Evolutionary conservation across 2,888 invertebrate species (phyloP).

Genomic region (Erynnis tages): DNA sequence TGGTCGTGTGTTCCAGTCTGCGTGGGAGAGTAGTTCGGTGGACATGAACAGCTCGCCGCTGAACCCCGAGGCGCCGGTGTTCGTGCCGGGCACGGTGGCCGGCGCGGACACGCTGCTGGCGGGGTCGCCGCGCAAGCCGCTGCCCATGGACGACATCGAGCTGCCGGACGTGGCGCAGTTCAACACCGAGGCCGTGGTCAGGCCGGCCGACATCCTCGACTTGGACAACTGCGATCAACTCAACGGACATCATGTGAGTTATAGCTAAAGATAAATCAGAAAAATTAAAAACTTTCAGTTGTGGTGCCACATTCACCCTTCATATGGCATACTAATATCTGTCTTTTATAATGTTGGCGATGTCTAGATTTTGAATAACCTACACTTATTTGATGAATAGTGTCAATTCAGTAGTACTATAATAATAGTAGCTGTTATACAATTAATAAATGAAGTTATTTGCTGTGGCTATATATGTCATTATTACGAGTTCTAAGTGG

Average conservation of each 20-base stretch:
- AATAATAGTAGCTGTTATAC: no score
- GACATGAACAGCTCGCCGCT: constrained; percentile 89
- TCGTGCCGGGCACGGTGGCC: constrained; percentile 84
- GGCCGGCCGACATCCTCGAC: constrained; percentile 82
- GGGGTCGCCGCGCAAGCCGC: constrained; percentile 87
- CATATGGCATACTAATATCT: no score
- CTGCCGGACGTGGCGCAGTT: constrained; percentile 84
- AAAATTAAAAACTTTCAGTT: no score
- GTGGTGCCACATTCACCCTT: no score
- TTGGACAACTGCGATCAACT: constrained; percentile 78
- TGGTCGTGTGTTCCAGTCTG: constrained; percentile 58
- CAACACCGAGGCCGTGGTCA: constrained; percentile 82
- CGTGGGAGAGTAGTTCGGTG: constrained; percentile 75
- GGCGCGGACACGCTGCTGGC: constrained; percentile 81
- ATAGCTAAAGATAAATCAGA: not conserved
- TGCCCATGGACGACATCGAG: constrained; percentile 83
- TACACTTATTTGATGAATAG: no score
- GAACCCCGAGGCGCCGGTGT: constrained; percentile 93
- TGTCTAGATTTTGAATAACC: no score
- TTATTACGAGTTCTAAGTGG: no score
- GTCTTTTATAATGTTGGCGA: no score
- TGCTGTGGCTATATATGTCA: no score
- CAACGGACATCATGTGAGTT: constrained; percentile 80
- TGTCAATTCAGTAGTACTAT: no score
- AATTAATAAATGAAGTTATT: no score